A percentile compares a stretch with the other conserved stretches of the same genome.
Conservation (phyloP, 30 jellyfish, hydroid and myxozoan genomes). For the Cassiopea andromeda region DNA sequence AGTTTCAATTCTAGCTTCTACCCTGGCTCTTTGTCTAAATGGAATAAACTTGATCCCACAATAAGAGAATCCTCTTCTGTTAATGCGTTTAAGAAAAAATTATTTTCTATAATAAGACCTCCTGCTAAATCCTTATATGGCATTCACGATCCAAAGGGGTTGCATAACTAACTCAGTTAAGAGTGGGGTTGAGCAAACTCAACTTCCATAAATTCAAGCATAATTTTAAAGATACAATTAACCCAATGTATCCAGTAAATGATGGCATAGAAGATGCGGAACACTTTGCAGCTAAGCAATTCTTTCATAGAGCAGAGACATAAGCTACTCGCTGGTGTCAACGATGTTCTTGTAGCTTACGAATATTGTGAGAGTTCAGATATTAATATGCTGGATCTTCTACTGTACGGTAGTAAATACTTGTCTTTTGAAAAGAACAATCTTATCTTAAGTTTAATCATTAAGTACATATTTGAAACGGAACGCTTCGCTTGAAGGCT, state of each 20-base stretch:
- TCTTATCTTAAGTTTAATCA: neutral
- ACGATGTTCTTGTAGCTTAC: neutral
- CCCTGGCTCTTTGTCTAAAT: neutral
- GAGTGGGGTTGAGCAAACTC: neutral
- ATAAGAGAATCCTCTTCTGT: neutral
- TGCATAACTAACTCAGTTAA: too few relatives aligned
- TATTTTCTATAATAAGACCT: neutral
- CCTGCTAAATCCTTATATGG: neutral
- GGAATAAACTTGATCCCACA: neutral
- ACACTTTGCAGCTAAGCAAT: neutral
- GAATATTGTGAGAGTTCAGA: neutral
- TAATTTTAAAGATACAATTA: neutral
- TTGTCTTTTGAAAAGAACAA: neutral
- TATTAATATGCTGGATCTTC: neutral
- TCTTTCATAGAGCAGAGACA: neutral
- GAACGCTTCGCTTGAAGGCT: neutral
- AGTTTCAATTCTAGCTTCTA: neutral
- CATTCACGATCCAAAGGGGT: too few relatives aligned
- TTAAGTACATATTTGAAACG: neutral
- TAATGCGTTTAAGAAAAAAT: neutral
- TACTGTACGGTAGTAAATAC: neutral
- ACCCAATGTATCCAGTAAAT: neutral
- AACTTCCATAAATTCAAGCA: neutral
- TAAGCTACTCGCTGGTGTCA: neutral
- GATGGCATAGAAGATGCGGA: neutral